A percentile compares a stretch with the other conserved stretches of the same genome.
Evolutionary conservation across 1,140 invertebrate genomes (phyloP).

Genomic region (Protaetia brevitarsis): DNA sequence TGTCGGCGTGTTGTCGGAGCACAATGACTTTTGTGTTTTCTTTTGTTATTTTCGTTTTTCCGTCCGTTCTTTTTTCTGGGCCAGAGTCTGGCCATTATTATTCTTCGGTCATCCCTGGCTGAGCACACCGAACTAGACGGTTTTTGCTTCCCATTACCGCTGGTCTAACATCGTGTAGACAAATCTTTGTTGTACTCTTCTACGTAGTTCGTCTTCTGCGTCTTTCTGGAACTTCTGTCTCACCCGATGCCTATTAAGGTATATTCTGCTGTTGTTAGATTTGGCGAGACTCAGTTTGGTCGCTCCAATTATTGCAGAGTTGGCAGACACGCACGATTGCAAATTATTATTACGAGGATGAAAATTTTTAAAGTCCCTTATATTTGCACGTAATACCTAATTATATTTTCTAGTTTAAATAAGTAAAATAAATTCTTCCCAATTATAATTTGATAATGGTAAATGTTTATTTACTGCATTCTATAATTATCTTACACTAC

Average conservation of each 20-base stretch:
- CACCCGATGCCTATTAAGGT: neutral
- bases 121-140: neutral
- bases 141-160: neutral
- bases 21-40: neutral
- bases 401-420: too few relatives aligned
- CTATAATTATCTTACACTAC: too few relatives aligned
- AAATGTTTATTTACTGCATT: too few relatives aligned
- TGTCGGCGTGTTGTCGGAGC: too few relatives aligned
- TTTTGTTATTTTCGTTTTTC: neutral
- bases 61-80: neutral
- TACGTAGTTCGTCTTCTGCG: neutral
- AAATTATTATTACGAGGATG: neutral
- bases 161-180: slow-evolving; percentile 11
- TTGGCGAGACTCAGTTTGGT: neutral
- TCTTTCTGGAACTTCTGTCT: neutral
- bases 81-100: neutral
- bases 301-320: neutral
- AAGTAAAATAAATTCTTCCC: too few relatives aligned
- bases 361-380: neutral
- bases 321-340: neutral
- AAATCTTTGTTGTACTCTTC: slow-evolving; percentile 16
- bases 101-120: slow-evolving; percentile 10
- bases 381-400: too few relatives aligned
- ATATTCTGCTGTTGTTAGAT: slow-evolving; percentile 4
- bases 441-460: too few relatives aligned